Percentiles rank a stretch among this genome's conserved stretches.
These are phyloP conservation scores for Enoplosus armatus DNA, from an alignment of 2,797 vertebrate species.

Conservation along the genomic window DNA sequence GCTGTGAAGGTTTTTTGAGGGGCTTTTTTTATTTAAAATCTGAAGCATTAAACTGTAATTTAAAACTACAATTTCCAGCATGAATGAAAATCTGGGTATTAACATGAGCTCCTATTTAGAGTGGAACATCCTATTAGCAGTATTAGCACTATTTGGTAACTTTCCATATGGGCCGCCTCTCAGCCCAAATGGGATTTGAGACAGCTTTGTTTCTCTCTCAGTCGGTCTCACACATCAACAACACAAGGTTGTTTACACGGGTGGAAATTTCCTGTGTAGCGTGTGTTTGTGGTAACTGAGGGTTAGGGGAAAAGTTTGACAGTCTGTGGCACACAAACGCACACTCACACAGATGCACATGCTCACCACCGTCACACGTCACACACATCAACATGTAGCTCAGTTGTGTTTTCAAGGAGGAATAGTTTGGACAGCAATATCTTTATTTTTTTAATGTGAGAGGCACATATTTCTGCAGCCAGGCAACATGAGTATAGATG, in stretches of 20 bases:
- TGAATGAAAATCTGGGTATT: constrained; percentile 92
- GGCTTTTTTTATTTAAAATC: constrained; percentile 96
- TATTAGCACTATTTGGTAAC: constrained; percentile 93
- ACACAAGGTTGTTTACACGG: constrained; percentile 81
- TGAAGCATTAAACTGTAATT: constrained; percentile 98
- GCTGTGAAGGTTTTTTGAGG: constrained; percentile 87
- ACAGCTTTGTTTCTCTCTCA: constrained; percentile 88
- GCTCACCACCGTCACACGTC: not conserved
- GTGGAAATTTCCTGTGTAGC: constrained; percentile 65
- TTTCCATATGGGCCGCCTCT: constrained; percentile 92
- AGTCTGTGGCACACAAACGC: constrained; percentile 40
- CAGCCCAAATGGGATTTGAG: constrained; percentile 90
- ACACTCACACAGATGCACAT: constrained; percentile 27
- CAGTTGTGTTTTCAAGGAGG: constrained; percentile 21
- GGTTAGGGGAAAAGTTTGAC: constrained; percentile 64
- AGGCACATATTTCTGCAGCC: constrained; percentile 15
- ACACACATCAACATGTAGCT: constrained; percentile 10
- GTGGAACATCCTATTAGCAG: constrained; percentile 93
- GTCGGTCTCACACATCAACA: constrained; percentile 82
- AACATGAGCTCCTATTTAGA: constrained; percentile 91
- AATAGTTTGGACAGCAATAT: constrained; percentile 23
- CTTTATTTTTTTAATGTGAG: constrained; percentile 36
- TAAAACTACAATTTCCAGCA: constrained; percentile 93
- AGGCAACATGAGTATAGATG: constrained; percentile 24
- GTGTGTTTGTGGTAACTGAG: constrained; percentile 66